A percentile compares a stretch with the other conserved stretches of the same genome.
phyloP scores from a whole-genome alignment of 1,140 invertebrate species.

The Drosophila equinoxialis region DNA sequence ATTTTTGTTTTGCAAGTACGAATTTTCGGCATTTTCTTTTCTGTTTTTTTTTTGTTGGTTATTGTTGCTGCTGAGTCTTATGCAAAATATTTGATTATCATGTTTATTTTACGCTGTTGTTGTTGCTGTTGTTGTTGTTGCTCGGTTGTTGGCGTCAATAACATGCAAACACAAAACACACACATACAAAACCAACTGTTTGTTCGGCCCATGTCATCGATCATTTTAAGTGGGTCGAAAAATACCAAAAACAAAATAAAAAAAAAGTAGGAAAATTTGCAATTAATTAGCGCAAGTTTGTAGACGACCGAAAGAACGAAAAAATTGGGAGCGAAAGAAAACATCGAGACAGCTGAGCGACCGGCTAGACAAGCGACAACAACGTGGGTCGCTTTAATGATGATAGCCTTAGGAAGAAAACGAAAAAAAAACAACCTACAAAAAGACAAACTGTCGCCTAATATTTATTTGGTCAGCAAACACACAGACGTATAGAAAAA shows the following conservation, averaged over 20 bases:
- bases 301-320: conserved; percentile 21
- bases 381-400: conserved; percentile 65
- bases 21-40: not conserved
- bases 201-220: conserved; percentile 49
- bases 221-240: conserved; percentile 53
- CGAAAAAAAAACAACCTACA: conserved; percentile 28
- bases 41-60: not conserved
- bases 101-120: conserved; percentile 8
- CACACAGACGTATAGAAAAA: conserved; percentile 8
- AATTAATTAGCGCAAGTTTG: conserved; percentile 70
- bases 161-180: conserved; percentile 59
- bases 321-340: conserved; percentile 35
- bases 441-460: conserved; percentile 58
- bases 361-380: conserved; percentile 42
- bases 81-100: conserved; percentile 16
- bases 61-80: not conserved
- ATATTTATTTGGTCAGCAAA: conserved; percentile 56
- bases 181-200: conserved; percentile 17
- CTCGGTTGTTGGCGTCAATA: conserved; percentile 39
- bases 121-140: not conserved
- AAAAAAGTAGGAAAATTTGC: conserved; percentile 54
- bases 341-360: conserved; percentile 22
- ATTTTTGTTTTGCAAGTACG: not conserved
- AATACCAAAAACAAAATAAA: conserved; percentile 27
- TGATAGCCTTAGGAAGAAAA: conserved; percentile 42